Percentiles rank a stretch among this genome's conserved stretches.
phyloP scores from a whole-genome alignment of 2,797 vertebrate species.

The Acropternis orthonyx region DNA sequence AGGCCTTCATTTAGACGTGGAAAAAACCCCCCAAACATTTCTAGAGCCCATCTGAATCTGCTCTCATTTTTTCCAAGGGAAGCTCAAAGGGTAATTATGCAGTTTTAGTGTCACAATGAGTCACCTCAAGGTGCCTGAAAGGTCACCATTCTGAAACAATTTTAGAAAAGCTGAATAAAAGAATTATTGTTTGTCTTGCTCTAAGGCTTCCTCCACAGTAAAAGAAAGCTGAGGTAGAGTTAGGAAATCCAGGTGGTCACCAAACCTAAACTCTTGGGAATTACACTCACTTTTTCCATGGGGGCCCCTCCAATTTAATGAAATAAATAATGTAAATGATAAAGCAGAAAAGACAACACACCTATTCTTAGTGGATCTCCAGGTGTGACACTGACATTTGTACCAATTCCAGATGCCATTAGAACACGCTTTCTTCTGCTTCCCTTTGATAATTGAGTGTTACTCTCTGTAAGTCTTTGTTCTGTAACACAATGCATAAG shows the following conservation, averaged over 20 bases:
- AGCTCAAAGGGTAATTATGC: neutral
- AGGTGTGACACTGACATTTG: constrained; percentile 68
- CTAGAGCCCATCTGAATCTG: neutral
- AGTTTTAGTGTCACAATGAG: neutral
- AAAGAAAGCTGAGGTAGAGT: neutral
- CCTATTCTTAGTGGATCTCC: constrained; percentile 83
- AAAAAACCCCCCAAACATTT: neutral
- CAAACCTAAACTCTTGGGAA: neutral
- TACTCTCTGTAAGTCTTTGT: constrained; percentile 11
- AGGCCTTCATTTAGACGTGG: neutral
- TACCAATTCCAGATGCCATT: constrained; percentile 79
- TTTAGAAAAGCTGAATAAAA: neutral
- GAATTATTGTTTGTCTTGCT: neutral
- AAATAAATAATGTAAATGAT: neutral
- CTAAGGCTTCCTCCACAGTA: neutral
- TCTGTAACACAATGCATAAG: constrained; percentile 41
- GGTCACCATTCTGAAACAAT: neutral
- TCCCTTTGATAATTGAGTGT: constrained; percentile 34
- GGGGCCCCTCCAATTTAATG: neutral
- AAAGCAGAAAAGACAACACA: constrained; percentile 46
- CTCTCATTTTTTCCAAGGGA: neutral
- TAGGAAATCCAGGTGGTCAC: neutral
- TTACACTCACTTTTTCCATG: neutral
- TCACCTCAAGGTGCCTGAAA: neutral
- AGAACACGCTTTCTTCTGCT: constrained; percentile 77